A percentile compares a stretch with the other conserved stretches of the same genome.
Conservation (phyloP, 2,797 vertebrate species). For the Gymnothorax javanicus region DNA sequence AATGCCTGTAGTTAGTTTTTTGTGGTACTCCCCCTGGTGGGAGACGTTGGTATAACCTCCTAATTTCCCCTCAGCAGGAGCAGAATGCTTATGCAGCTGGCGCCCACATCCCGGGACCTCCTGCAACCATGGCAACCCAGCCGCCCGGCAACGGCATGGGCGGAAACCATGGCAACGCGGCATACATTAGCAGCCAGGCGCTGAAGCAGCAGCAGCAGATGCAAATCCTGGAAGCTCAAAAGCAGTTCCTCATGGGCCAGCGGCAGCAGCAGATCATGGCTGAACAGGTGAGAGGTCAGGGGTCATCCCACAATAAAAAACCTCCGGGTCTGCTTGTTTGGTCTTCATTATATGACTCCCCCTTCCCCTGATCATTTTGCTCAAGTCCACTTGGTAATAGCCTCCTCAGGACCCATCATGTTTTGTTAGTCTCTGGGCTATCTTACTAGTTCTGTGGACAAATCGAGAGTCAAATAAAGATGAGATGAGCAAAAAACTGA, state of each 20-base stretch:
- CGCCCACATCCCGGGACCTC: constrained; percentile 74
- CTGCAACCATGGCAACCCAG: constrained; percentile 72
- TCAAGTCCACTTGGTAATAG: too few species aligned
- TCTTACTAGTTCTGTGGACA: too few species aligned
- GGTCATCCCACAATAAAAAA: background rate
- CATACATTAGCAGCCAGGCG: constrained; percentile 81
- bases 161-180: constrained; percentile 73
- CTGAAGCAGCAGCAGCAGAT: constrained; percentile 79
- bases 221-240: constrained; percentile 80
- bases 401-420: too few species aligned
- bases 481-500: too few species aligned
- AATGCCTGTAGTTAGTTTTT: background rate
- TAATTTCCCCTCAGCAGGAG: constrained; percentile 73
- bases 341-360: too few species aligned
- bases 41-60: background rate
- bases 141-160: constrained; percentile 70
- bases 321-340: background rate
- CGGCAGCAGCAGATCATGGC: constrained; percentile 82
- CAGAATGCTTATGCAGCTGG: constrained; percentile 75
- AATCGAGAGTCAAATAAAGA: too few species aligned
- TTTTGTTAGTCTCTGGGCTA: too few species aligned
- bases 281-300: constrained; percentile 79
- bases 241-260: constrained; percentile 71
- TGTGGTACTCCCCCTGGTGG: constrained; percentile 33
- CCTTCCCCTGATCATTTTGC: too few species aligned